These are phyloP conservation scores for Salpingus planirostris DNA, from an alignment of 2,888 invertebrate genomes.

Conservation along the genomic window DNA sequence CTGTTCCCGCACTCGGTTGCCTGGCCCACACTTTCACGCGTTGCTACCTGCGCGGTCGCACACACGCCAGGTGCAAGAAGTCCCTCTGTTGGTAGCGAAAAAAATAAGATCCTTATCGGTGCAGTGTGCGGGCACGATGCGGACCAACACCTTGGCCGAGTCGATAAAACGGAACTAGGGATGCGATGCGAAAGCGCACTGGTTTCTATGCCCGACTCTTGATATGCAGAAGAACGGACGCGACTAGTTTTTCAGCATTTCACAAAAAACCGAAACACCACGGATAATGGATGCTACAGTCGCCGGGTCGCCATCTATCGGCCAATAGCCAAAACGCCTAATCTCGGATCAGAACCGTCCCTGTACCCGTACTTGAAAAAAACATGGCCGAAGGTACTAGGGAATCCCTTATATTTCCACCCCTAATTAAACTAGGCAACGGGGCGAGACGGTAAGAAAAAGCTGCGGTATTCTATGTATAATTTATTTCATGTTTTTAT, in stretches of 20 bases:
- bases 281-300: slow-evolving; percentile 26
- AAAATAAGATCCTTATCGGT: slow-evolving; percentile 21
- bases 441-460: no score
- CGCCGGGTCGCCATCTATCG: slow-evolving; percentile 16
- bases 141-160: slow-evolving; percentile 3
- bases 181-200: slow-evolving; percentile 21
- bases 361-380: no score
- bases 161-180: slow-evolving; percentile 12
- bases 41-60: slow-evolving; percentile 36
- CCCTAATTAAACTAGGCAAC: no score
- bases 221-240: slow-evolving; percentile 34
- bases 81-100: slow-evolving; percentile 37
- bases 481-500: slow-evolving; percentile 39
- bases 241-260: slow-evolving; percentile 39
- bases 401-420: no score
- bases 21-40: slow-evolving; percentile 29
- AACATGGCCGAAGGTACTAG: no score
- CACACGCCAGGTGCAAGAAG: slow-evolving; percentile 35
- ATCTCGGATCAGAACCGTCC: no score
- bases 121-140: slow-evolving; percentile 2
- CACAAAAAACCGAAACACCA: slow-evolving; percentile 37
- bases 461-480: no score
- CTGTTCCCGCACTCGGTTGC: slow-evolving; percentile 29
- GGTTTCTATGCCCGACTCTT: slow-evolving; percentile 26
- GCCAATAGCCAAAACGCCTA: neutral